Evolutionary conservation across 2,888 invertebrate genomes (phyloP).

Genomic region (Sinodicranocentrus sp.): DNA sequence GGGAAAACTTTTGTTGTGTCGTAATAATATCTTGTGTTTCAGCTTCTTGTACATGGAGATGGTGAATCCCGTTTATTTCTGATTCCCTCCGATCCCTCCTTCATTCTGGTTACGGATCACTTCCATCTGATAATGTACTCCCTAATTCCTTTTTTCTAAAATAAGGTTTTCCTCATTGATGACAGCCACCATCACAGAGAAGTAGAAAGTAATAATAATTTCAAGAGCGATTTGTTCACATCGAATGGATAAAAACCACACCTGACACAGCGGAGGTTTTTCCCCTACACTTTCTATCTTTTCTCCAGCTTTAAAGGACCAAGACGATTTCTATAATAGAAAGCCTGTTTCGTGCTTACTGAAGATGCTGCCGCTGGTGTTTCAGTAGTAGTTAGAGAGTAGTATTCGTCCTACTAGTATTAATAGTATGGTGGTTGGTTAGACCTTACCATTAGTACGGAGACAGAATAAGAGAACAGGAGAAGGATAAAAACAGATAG

Average conservation of each 20-base stretch:
- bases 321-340: constrained; percentile 59
- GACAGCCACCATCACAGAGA: constrained; percentile 64
- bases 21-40: not conserved
- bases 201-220: constrained; percentile 65
- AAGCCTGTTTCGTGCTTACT: constrained; percentile 36
- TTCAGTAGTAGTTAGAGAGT: constrained; percentile 25
- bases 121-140: constrained; percentile 42
- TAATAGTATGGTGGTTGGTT: constrained; percentile 51
- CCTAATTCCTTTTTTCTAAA: constrained; percentile 49
- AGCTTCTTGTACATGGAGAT: constrained; percentile 1
- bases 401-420: constrained; percentile 35
- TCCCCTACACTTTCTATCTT: constrained; percentile 60
- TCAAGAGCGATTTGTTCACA: constrained; percentile 69
- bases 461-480: constrained; percentile 40
- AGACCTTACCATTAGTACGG: constrained; percentile 55
- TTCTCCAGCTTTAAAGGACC: constrained; percentile 55
- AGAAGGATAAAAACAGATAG: constrained; percentile 59
- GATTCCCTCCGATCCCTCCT: constrained; percentile 30
- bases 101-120: constrained; percentile 42
- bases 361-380: constrained; percentile 63
- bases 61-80: constrained; percentile 38
- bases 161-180: constrained; percentile 61
- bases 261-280: constrained; percentile 64
- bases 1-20: not conserved
- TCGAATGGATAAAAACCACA: constrained; percentile 69